Evolutionary conservation across 2,113 vertebrate genomes (phyloP).

Genomic region (Caracal caracal): DNA sequence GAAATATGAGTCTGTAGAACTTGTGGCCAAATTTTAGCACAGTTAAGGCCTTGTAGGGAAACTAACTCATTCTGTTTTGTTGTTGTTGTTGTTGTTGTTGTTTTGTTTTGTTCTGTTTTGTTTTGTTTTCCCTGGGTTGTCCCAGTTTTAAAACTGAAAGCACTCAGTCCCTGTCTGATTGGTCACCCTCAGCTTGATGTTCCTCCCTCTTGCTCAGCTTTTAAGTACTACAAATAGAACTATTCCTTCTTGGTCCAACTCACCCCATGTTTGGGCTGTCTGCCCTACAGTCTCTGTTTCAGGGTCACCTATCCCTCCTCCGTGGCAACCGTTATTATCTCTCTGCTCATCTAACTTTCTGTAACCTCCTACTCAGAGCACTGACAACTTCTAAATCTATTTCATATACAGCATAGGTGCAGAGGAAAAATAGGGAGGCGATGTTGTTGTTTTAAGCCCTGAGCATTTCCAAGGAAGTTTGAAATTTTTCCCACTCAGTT

Average conservation of each 20-base stretch:
- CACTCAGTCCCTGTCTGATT: neutral
- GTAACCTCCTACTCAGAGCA: neutral
- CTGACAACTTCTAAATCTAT: neutral
- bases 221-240: neutral
- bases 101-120: no score
- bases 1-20: neutral
- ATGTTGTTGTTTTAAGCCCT: neutral
- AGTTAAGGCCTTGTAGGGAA: neutral
- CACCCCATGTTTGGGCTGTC: neutral
- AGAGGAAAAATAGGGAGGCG: neutral
- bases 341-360: neutral
- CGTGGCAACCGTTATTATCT: neutral
- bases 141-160: neutral
- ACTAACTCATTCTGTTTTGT: neutral
- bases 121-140: neutral
- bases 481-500: neutral
- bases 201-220: neutral
- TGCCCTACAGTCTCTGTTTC: neutral
- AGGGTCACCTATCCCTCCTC: neutral
- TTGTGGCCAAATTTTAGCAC: neutral
- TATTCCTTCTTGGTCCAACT: neutral
- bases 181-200: neutral
- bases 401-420: neutral
- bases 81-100: no score
- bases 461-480: neutral